Evolutionary conservation across 2,888 invertebrate genomes (phyloP).

Genomic region (Heliconius sara): DNA sequence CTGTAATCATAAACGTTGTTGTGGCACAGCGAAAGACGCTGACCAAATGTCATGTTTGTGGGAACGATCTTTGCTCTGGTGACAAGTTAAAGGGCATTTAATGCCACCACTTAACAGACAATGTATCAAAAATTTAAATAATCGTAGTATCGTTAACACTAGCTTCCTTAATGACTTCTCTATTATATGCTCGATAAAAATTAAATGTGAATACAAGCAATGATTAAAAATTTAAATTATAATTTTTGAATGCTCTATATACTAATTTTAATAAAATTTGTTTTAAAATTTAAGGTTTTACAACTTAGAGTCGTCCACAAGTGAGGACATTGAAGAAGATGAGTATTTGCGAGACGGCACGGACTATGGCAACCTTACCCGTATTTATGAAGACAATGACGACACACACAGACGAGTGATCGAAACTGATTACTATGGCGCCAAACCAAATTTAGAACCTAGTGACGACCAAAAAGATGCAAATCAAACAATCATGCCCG

Average conservation of each 20-base stretch:
- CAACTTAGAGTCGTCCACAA: conserved; percentile 88
- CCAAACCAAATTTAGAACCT: conserved; percentile 61
- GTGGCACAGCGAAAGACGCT: background rate
- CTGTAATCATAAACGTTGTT: background rate
- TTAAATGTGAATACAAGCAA: too few species aligned
- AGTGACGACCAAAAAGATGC: conserved; percentile 66
- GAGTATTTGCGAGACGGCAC: conserved; percentile 77
- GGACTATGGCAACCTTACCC: conserved; percentile 76
- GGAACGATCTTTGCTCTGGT: too few species aligned
- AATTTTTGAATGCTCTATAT: too few species aligned
- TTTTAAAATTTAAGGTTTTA: conserved; percentile 78
- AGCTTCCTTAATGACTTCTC: too few species aligned
- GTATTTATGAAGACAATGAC: conserved; percentile 64
- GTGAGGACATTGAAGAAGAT: conserved; percentile 84
- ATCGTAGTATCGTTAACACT: too few species aligned
- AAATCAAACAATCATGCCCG: conserved; percentile 73
- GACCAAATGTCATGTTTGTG: too few species aligned
- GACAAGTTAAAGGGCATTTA: too few species aligned
- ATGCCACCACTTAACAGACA: too few species aligned
- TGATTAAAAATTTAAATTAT: too few species aligned
- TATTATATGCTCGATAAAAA: too few species aligned
- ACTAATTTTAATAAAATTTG: background rate
- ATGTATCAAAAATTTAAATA: too few species aligned
- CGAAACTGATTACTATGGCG: conserved; percentile 63
- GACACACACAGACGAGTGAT: conserved; percentile 59